phyloP scores from a whole-genome alignment of 2,113 vertebrate genomes.

The Pelecanoides urinatrix region DNA sequence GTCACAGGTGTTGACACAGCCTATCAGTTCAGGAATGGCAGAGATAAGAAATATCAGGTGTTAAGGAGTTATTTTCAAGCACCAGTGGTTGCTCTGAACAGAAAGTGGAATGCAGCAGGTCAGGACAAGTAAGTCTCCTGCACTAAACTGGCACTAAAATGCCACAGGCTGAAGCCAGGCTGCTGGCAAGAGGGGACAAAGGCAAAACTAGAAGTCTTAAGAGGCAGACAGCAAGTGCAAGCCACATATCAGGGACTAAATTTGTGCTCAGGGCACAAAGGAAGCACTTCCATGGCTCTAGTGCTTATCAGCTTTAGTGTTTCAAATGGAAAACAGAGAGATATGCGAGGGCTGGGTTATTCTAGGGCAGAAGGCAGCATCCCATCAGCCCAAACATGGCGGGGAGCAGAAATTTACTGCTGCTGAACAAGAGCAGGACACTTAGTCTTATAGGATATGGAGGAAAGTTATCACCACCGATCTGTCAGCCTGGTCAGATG shows the following conservation, averaged over 20 bases:
- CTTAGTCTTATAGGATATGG: rapidly evolving
- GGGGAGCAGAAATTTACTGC: neutral
- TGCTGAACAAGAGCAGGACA: neutral
- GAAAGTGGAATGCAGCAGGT: neutral
- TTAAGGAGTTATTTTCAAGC: neutral
- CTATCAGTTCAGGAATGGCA: neutral
- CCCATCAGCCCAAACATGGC: neutral
- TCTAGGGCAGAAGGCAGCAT: neutral
- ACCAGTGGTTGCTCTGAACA: neutral
- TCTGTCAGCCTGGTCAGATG: neutral
- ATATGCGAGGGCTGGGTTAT: neutral
- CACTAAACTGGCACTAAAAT: neutral
- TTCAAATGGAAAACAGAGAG: neutral
- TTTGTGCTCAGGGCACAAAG: neutral
- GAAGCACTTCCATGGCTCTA: neutral
- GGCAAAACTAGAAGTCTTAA: neutral
- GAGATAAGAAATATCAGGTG: neutral
- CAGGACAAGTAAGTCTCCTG: neutral
- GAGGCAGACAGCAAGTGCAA: neutral
- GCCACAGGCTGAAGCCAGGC: neutral
- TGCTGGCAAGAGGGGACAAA: neutral
- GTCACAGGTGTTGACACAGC: neutral
- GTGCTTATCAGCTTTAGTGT: neutral
- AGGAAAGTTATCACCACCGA: neutral
- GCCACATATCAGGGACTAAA: neutral